phyloP scores from a whole-genome alignment of 2,888 invertebrate genomes.

The Lepidocyrtoides sp. region DNA sequence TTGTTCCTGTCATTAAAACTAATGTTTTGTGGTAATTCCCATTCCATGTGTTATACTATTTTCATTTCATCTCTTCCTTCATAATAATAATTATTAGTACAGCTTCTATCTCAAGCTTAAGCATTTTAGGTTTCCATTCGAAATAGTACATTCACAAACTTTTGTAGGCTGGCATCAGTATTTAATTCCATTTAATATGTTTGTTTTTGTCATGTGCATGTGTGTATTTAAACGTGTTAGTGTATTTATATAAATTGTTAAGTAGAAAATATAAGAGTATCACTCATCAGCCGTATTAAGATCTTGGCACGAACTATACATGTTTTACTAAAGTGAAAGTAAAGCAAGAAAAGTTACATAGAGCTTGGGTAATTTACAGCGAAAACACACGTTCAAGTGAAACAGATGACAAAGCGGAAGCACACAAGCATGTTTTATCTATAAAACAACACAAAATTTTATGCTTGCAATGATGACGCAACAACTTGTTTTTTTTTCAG shows the following conservation, averaged over 20 bases:
- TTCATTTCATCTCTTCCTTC: slow-evolving; percentile 28
- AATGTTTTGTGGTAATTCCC: slow-evolving; percentile 67
- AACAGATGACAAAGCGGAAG: no score
- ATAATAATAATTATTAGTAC: background rate
- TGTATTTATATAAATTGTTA: background rate
- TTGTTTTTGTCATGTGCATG: background rate
- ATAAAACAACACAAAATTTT: no score
- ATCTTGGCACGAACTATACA: slow-evolving; percentile 16
- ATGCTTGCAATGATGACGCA: background rate
- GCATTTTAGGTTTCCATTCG: background rate
- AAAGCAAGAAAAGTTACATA: background rate
- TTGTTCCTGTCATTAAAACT: slow-evolving; percentile 72
- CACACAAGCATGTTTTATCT: no score
- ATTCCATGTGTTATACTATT: slow-evolving; percentile 61
- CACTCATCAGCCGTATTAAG: slow-evolving; percentile 9
- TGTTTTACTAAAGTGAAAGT: no score
- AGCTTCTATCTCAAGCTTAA: background rate
- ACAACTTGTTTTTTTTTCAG: background rate
- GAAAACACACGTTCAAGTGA: background rate
- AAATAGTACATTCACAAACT: no score
- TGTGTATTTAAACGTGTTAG: background rate
- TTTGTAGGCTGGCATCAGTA: no score
- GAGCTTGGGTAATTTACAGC: background rate
- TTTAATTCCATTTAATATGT: slow-evolving; percentile 13
- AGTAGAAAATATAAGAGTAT: background rate